These are phyloP conservation scores for Pituophis catenifer DNA, from an alignment of 2,113 vertebrate species.

Conservation along the genomic window DNA sequence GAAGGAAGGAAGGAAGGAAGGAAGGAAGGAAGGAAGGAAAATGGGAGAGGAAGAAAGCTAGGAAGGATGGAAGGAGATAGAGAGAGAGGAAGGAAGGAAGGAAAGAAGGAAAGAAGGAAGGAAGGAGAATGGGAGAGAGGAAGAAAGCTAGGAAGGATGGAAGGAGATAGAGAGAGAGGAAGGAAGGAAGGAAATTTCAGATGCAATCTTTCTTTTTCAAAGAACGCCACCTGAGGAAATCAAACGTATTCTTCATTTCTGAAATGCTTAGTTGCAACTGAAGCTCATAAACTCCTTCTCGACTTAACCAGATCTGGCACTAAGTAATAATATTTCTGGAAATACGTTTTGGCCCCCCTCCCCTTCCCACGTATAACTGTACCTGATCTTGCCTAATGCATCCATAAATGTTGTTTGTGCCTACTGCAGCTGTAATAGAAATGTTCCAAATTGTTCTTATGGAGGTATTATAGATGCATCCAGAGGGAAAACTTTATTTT, in stretches of 20 bases:
- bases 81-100: too few relatives aligned
- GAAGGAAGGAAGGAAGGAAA: too few relatives aligned
- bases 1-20: too few relatives aligned
- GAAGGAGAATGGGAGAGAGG: too few relatives aligned
- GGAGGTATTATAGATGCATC: conserved; percentile 54
- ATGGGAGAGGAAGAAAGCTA: too few relatives aligned
- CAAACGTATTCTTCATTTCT: not conserved
- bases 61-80: too few relatives aligned
- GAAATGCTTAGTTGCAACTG: conserved; percentile 29
- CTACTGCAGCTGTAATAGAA: conserved; percentile 44
- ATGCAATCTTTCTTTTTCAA: not conserved
- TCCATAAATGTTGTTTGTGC: conserved; percentile 52
- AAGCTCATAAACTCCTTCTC: conserved; percentile 15
- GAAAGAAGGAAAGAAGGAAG: too few relatives aligned
- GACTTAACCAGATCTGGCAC: conserved; percentile 51
- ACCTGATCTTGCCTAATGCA: conserved; percentile 60
- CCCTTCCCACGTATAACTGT: conserved; percentile 45
- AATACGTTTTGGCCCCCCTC: conserved; percentile 38
- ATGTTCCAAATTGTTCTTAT: conserved; percentile 63
- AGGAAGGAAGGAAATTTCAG: not conserved
- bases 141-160: too few relatives aligned
- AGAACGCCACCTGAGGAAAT: conserved; percentile 18
- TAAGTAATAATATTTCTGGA: conserved; percentile 49
- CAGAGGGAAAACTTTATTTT: conserved; percentile 67
- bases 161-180: too few relatives aligned